Evolutionary conservation across 2,797 vertebrate genomes (phyloP).

Genomic region (Tragelaphus oryx): DNA sequence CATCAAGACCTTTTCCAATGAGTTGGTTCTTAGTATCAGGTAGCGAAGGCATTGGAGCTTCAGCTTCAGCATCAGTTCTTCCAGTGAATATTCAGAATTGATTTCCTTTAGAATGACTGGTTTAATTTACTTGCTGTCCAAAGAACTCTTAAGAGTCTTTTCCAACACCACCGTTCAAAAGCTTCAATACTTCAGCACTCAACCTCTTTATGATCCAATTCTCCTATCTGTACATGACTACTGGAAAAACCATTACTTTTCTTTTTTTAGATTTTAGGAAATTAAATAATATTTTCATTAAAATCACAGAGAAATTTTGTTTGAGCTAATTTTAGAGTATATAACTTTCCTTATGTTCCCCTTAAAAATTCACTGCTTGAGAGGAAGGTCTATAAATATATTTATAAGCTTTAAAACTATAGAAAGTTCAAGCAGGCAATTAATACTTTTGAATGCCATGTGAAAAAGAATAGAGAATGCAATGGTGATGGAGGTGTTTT

Average conservation of each 20-base stretch:
- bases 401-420: slow-evolving; percentile 7
- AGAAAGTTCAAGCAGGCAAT: neutral
- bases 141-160: neutral
- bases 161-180: neutral
- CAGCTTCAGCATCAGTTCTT: neutral
- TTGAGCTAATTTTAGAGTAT: neutral
- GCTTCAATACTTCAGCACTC: neutral
- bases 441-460: neutral
- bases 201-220: neutral
- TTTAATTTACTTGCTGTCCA: neutral
- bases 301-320: neutral
- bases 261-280: neutral
- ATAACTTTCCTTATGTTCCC: neutral
- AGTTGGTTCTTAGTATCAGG: neutral
- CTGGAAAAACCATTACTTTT: neutral
- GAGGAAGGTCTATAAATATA: neutral
- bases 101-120: neutral
- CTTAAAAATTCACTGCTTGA: neutral
- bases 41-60: neutral
- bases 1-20: neutral
- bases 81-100: neutral
- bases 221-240: neutral
- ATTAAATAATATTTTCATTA: neutral
- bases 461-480: neutral
- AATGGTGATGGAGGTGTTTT: neutral